A percentile compares a stretch with the other conserved stretches of the same genome.
Conservation (phyloP, 2,888 invertebrate species). For the Drosophila suboccidentalis region DNA sequence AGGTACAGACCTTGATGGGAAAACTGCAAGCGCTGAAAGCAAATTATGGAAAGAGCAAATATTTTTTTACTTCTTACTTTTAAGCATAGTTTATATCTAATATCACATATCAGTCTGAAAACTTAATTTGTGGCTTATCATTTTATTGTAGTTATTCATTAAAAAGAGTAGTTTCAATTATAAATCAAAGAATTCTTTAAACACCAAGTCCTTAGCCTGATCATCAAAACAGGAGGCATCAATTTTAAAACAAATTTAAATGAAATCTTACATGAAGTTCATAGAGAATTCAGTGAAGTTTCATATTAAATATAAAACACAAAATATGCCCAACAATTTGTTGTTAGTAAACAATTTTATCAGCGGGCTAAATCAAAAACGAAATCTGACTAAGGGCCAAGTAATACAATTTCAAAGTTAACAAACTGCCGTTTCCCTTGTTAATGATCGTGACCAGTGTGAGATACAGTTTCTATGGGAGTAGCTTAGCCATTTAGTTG, state of each 20-base stretch:
- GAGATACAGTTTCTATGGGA: slow-evolving; percentile 48
- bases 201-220: not conserved
- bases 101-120: no score
- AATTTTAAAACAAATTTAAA: not conserved
- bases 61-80: no score
- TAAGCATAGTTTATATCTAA: no score
- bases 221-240: not conserved
- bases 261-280: not conserved
- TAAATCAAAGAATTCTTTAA: not conserved
- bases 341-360: slow-evolving; percentile 1
- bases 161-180: not conserved
- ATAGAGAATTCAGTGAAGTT: not conserved
- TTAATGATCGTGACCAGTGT: slow-evolving; percentile 51
- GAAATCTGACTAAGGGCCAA: slow-evolving; percentile 25
- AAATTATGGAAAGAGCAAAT: no score
- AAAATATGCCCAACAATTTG: not conserved
- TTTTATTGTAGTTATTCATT: no score
- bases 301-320: not conserved
- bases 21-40: no score
- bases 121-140: no score
- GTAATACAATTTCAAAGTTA: slow-evolving; percentile 47
- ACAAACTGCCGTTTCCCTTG: slow-evolving; percentile 50
- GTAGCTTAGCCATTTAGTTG: slow-evolving; percentile 39
- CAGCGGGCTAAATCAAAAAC: slow-evolving; percentile 12
- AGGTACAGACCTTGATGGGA: no score